A percentile compares a stretch with the other conserved stretches of the same genome.
Conservation (phyloP, 2,888 invertebrate genomes). For the Biston stratarius region DNA sequence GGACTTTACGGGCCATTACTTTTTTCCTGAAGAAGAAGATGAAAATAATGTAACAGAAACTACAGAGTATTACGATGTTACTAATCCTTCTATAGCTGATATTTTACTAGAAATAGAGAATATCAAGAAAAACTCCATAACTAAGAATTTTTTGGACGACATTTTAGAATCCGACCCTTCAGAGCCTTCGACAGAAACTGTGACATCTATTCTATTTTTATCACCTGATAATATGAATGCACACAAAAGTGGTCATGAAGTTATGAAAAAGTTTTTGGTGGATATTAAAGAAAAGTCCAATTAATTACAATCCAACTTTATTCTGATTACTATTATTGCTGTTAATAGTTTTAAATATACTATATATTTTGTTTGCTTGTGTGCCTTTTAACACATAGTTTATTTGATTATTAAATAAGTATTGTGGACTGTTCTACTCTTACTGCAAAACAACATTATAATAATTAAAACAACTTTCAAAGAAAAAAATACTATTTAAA, state of each 20-base stretch:
- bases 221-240: constrained; percentile 58
- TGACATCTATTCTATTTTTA: constrained; percentile 51
- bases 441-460: neutral
- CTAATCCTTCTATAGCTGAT: constrained; percentile 64
- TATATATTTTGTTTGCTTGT: too few species aligned
- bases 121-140: constrained; percentile 66
- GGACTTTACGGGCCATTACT: constrained; percentile 78
- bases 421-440: neutral
- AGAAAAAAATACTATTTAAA: neutral
- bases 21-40: constrained; percentile 76
- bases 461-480: neutral
- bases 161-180: constrained; percentile 72
- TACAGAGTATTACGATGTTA: constrained; percentile 70
- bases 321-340: neutral
- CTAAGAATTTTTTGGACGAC: constrained; percentile 76
- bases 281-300: constrained; percentile 55
- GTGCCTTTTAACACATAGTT: neutral
- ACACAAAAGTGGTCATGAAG: constrained; percentile 59
- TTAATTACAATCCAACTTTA: neutral
- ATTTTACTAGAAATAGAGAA: constrained; percentile 72
- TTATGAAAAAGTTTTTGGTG: constrained; percentile 67
- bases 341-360: neutral
- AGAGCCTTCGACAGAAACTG: constrained; percentile 65
- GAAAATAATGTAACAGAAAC: constrained; percentile 58
- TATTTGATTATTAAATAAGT: neutral